These are phyloP conservation scores for Ursus arctos DNA, from an alignment of 2,113 vertebrate species.

Conservation along the genomic window DNA sequence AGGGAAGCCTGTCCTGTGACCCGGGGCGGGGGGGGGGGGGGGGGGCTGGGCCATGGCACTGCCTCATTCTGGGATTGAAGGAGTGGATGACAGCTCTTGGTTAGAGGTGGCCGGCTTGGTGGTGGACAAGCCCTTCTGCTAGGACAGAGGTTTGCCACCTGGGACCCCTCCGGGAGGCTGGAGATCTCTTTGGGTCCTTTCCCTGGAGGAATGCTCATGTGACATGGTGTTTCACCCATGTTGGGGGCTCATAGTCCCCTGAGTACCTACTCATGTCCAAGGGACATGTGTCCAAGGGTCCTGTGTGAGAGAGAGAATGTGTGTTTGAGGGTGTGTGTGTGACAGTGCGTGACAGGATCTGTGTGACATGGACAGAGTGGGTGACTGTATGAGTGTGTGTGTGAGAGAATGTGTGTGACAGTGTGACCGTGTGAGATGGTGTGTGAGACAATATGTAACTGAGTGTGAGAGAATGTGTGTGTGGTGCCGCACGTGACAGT, in stretches of 20 bases:
- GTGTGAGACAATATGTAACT: not conserved
- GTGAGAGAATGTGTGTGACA: not conserved
- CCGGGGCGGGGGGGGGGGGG: too few species aligned
- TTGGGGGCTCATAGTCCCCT: not conserved
- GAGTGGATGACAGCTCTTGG: not conserved
- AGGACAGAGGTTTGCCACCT: not conserved
- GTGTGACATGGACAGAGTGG: not conserved
- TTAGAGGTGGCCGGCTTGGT: not conserved
- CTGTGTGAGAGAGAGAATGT: not conserved
- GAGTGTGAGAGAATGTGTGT: not conserved
- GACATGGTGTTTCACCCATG: accelerated
- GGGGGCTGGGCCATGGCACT: too few species aligned
- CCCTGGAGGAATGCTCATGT: not conserved
- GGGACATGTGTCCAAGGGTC: not conserved
- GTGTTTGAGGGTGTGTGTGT: too few species aligned
- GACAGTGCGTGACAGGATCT: too few species aligned
- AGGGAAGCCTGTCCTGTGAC: not conserved
- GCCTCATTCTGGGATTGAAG: not conserved
- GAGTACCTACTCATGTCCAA: not conserved
- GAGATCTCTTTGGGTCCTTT: not conserved
- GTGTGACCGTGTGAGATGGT: not conserved
- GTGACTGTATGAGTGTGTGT: not conserved
- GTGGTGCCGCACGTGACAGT: not conserved
- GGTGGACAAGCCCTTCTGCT: not conserved
- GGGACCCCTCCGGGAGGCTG: not conserved